A percentile compares a stretch with the other conserved stretches of the same genome.
These are phyloP conservation scores for Leuctra nigra DNA, from an alignment of 2,888 invertebrate species.

Conservation along the genomic window DNA sequence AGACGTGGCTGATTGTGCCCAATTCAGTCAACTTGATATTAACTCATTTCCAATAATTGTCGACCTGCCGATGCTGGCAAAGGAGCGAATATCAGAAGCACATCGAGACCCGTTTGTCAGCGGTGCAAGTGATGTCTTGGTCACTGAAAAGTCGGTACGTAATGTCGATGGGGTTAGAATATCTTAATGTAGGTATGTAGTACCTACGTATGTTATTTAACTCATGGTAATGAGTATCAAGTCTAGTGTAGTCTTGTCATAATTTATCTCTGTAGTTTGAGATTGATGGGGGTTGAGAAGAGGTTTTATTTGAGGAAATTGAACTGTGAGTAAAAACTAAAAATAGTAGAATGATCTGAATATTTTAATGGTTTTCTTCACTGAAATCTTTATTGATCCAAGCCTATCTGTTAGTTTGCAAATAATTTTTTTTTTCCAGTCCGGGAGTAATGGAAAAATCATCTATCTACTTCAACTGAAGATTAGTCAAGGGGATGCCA, in stretches of 20 bases:
- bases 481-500: too few relatives aligned
- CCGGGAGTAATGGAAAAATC: slow-evolving; percentile 18
- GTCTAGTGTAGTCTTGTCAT: slow-evolving; percentile 40
- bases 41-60: slow-evolving; percentile 38
- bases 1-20: neutral
- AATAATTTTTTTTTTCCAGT: slow-evolving; percentile 18
- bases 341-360: too few relatives aligned
- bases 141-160: slow-evolving; percentile 41
- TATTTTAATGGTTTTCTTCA: too few relatives aligned
- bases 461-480: slow-evolving; percentile 25
- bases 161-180: too few relatives aligned
- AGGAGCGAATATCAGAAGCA: slow-evolving; percentile 31
- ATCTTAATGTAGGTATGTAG: too few relatives aligned
- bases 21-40: slow-evolving; percentile 27
- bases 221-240: too few relatives aligned
- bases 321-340: too few relatives aligned
- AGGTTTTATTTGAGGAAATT: too few relatives aligned
- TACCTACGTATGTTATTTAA: too few relatives aligned
- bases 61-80: slow-evolving; percentile 40
- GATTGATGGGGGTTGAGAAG: too few relatives aligned
- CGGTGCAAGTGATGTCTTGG: slow-evolving; percentile 42
- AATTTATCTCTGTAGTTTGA: too few relatives aligned
- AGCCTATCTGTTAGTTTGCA: neutral
- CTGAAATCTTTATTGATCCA: neutral
- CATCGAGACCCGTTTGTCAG: slow-evolving; percentile 42